Evolutionary conservation across 2,113 vertebrate genomes (phyloP).

Genomic region (Clarias magur): DNA sequence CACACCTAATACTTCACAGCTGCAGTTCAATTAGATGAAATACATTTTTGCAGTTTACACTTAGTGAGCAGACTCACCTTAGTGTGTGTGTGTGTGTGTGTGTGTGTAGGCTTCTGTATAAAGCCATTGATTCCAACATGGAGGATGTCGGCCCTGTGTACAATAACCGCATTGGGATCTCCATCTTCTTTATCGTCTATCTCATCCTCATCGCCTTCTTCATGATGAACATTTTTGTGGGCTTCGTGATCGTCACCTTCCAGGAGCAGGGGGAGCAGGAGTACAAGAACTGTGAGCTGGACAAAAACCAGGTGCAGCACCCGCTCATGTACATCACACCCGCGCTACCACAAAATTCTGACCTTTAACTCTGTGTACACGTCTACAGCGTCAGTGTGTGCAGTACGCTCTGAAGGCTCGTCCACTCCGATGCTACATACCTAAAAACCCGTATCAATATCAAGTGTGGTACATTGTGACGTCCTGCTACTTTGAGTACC

Average conservation of each 20-base stretch:
- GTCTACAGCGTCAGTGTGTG: constrained; percentile 86
- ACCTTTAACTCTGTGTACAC: constrained; percentile 1
- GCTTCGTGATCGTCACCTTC: constrained; percentile 90
- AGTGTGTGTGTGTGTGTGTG: constrained; percentile 14
- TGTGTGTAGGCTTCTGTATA: constrained; percentile 78
- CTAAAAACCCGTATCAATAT: constrained; percentile 90
- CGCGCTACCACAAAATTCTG: neutral
- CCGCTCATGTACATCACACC: neutral
- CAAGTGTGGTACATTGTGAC: constrained; percentile 93
- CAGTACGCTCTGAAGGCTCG: constrained; percentile 93
- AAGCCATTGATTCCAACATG: constrained; percentile 83
- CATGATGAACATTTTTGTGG: constrained; percentile 99
- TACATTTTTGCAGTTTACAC: neutral
- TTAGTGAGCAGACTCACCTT: neutral
- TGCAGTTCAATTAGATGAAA: neutral
- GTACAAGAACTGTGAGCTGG: constrained; percentile 89
- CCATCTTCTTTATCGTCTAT: constrained; percentile 91
- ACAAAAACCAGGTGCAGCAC: constrained; percentile 84
- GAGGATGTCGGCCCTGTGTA: constrained; percentile 86
- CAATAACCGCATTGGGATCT: constrained; percentile 86
- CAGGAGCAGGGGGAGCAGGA: constrained; percentile 89
- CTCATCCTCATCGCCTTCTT: constrained; percentile 96
- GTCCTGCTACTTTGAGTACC: constrained; percentile 94
- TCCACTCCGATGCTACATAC: constrained; percentile 88
- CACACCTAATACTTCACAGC: neutral